Evolutionary conservation across 2,113 vertebrate genomes (phyloP).

Genomic region (Numida meleagris): DNA sequence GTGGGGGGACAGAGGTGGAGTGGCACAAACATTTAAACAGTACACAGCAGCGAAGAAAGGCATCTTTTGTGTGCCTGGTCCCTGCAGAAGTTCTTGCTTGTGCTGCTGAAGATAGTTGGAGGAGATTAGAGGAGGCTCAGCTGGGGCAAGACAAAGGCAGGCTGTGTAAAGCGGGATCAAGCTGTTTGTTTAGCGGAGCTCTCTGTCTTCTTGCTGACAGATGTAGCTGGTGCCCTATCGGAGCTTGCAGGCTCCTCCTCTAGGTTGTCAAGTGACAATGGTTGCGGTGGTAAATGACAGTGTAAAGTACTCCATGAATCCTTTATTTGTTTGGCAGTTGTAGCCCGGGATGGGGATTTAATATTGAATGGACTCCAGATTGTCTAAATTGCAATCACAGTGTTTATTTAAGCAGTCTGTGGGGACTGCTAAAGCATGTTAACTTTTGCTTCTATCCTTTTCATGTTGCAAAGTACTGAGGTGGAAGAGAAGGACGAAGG

Average conservation of each 20-base stretch:
- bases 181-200: slow-evolving; percentile 73
- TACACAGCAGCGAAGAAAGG: slow-evolving; percentile 60
- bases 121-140: slow-evolving; percentile 72
- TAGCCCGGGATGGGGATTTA: slow-evolving; percentile 68
- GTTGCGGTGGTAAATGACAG: slow-evolving; percentile 47
- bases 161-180: slow-evolving; percentile 72
- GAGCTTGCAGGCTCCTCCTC: slow-evolving; percentile 62
- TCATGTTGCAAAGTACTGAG: slow-evolving; percentile 60
- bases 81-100: slow-evolving; percentile 67
- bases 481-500: slow-evolving; percentile 31
- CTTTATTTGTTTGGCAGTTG: slow-evolving; percentile 75
- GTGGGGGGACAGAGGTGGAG: slow-evolving; percentile 20
- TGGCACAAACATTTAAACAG: slow-evolving; percentile 70
- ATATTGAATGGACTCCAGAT: slow-evolving; percentile 78
- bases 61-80: slow-evolving; percentile 68
- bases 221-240: slow-evolving; percentile 73
- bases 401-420: slow-evolving; percentile 76
- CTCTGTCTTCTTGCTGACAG: slow-evolving; percentile 76
- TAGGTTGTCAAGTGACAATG: slow-evolving; percentile 62
- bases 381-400: slow-evolving; percentile 76
- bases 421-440: slow-evolving; percentile 72
- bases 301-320: slow-evolving; percentile 69
- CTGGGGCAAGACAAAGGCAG: slow-evolving; percentile 71
- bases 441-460: slow-evolving; percentile 77
- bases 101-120: slow-evolving; percentile 68